These are phyloP conservation scores for Meloidogyne chitwoodi DNA, from an alignment of 1,140 invertebrate species.

Conservation along the genomic window DNA sequence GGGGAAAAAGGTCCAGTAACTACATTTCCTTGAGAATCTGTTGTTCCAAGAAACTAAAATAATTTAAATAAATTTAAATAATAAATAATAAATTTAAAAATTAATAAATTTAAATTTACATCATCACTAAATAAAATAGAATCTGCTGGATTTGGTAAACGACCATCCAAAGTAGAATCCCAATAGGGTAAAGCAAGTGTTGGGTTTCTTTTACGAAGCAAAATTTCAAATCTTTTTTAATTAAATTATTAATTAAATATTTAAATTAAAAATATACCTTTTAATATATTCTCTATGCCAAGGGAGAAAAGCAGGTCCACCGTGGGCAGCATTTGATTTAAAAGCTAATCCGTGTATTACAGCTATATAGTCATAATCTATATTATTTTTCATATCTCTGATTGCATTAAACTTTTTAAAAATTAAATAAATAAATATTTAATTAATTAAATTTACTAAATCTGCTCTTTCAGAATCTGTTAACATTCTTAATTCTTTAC, in stretches of 20 bases:
- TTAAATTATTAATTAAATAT: no score
- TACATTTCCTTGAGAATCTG: slow-evolving; percentile 43
- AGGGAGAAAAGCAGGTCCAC: slow-evolving; percentile 39
- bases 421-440: neutral
- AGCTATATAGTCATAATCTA: slow-evolving; percentile 54
- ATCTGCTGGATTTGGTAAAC: slow-evolving; percentile 49
- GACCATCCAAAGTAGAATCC: slow-evolving; percentile 54
- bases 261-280: no score
- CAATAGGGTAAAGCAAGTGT: slow-evolving; percentile 39
- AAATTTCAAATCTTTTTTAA: slow-evolving; percentile 49
- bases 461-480: slow-evolving; percentile 29
- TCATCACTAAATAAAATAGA: slow-evolving; percentile 59
- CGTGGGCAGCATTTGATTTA: slow-evolving; percentile 41
- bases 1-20: slow-evolving; percentile 21
- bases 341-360: slow-evolving; percentile 47
- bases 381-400: slow-evolving; percentile 57
- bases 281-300: slow-evolving; percentile 43
- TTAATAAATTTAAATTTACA: no score
- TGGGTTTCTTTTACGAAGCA: slow-evolving; percentile 42
- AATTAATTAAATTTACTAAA: neutral
- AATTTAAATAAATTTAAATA: no score
- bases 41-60: no score
- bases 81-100: no score
- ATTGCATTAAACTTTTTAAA: slow-evolving; percentile 46
- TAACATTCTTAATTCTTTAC: slow-evolving; percentile 44